Evolutionary conservation across 2,888 invertebrate species (phyloP).

Genomic region (Azorinus chamasolen): DNA sequence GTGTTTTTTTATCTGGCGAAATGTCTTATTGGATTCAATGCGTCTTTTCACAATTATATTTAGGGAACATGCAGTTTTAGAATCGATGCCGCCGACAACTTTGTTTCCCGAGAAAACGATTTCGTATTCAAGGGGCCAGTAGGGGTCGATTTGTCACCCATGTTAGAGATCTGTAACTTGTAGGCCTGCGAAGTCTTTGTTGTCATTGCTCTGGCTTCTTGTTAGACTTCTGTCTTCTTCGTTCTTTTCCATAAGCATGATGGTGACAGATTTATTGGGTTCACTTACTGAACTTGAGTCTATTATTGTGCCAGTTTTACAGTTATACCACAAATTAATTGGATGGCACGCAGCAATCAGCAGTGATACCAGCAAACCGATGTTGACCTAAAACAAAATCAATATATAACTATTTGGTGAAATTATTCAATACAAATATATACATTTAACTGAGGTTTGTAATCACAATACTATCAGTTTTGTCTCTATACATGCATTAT

Average conservation of each 20-base stretch:
- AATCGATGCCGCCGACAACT: too few species aligned
- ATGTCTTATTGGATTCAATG: too few species aligned
- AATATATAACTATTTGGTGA: background rate
- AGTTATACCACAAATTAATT: conserved; percentile 38
- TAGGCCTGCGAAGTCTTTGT: background rate
- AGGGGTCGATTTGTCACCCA: too few species aligned
- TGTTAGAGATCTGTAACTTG: conserved; percentile 3
- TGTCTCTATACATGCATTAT: too few species aligned
- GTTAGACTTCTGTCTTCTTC: background rate
- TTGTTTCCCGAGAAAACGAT: too few species aligned
- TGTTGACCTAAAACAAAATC: conserved; percentile 22
- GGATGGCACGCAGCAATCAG: conserved; percentile 44
- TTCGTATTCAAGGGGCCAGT: too few species aligned
- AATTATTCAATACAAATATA: too few species aligned
- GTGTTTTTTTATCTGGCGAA: too few species aligned
- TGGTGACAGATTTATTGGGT: conserved; percentile 21
- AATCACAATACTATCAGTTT: too few species aligned
- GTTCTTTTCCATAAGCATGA: conserved; percentile 25
- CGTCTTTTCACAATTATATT: too few species aligned
- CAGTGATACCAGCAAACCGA: conserved; percentile 15
- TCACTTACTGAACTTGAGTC: conserved; percentile 5
- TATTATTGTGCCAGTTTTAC: conserved; percentile 23
- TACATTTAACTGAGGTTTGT: too few species aligned
- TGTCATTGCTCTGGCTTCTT: background rate
- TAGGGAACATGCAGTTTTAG: too few species aligned